Base-by-base conservation (phyloP, 2,888 invertebrate genomes). In the Caenorhabditis sp. region DNA sequence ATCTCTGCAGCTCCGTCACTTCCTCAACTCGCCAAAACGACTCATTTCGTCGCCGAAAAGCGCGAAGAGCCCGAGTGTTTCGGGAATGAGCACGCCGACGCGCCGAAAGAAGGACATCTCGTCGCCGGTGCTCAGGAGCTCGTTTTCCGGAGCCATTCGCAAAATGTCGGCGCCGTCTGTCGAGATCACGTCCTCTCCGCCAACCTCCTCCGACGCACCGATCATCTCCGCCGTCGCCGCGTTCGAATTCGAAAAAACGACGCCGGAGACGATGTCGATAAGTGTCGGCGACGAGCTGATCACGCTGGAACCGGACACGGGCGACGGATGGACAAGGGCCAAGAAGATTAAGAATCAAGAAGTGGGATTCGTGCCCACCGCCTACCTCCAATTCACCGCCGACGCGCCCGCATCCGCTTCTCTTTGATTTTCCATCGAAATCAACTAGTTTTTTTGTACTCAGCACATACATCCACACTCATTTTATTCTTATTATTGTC, bases 201-300 rank as follows among this genome's bases (percentile, higher is more conserved):
- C 43, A 15, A 37, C 48, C 6, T 66, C 50, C 9, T 17, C 55
- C 20, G 58, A 52, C 45, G 75, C 73, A 89, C 89, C 78, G 94
- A 95, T 50, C 11, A 22, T 35, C 11, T 24, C 37, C 2, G 66
- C 26, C 4, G 53, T 35, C 7, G 97, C 97, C 76, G 91, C 98
- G n/a, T 98, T 97, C 91, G 93, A 94, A 61, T 98, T 86, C 63
- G 83, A 89, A 95, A 96, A 95, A 45, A 94, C 94, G 88, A 95
- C 95, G 89, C 96, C 97, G 90, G 97, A 97, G 26, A 96, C 96
- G 61, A 96, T 98, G 92, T 93, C 94, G 63, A 96, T 98, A 94
- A 92, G 92, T 82, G 95, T 95, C 89, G 95, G 95, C 80, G 98
- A 99, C 90, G 94, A 95, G 89, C 92, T 98, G 87, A 93, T 94